Evolutionary conservation across 2,888 invertebrate species (phyloP).

Genomic region (Andrena bicolor): DNA sequence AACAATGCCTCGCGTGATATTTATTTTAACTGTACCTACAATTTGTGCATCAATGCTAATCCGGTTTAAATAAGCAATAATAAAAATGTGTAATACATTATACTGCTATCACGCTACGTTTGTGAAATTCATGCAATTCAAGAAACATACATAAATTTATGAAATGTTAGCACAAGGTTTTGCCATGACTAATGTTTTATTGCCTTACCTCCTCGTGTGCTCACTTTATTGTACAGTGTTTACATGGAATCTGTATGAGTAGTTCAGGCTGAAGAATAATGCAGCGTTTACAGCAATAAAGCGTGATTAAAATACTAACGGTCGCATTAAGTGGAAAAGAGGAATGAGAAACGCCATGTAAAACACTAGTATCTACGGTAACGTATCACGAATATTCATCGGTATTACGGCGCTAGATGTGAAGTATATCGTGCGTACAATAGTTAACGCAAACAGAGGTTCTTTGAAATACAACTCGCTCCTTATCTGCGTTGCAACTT

Average conservation of each 20-base stretch:
- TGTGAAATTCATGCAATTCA: neutral
- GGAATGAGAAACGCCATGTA: constrained; percentile 8
- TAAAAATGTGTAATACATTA: neutral
- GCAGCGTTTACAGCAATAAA: neutral
- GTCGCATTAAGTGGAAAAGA: neutral
- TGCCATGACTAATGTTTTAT: neutral
- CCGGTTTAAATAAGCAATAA: neutral
- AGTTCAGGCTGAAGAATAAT: neutral
- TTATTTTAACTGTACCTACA: too few species aligned
- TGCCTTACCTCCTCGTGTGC: too few species aligned
- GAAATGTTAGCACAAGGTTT: neutral
- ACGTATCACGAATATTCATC: constrained; percentile 15
- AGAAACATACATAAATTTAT: too few species aligned
- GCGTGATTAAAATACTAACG: neutral
- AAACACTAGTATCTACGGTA: neutral
- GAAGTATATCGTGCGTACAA: neutral
- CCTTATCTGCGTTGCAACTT: neutral
- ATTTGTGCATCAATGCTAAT: too few species aligned
- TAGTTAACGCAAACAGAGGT: neutral
- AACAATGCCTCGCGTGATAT: too few species aligned
- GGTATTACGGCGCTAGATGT: neutral
- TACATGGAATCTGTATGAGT: neutral
- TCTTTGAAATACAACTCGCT: constrained; percentile 4
- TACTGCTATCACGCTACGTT: neutral
- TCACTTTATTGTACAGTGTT: neutral